Evolutionary conservation across 1,140 invertebrate genomes (phyloP), one percentile per base, ranked within the genome.

Genomic region (Drosophila eugracilis): DNA sequence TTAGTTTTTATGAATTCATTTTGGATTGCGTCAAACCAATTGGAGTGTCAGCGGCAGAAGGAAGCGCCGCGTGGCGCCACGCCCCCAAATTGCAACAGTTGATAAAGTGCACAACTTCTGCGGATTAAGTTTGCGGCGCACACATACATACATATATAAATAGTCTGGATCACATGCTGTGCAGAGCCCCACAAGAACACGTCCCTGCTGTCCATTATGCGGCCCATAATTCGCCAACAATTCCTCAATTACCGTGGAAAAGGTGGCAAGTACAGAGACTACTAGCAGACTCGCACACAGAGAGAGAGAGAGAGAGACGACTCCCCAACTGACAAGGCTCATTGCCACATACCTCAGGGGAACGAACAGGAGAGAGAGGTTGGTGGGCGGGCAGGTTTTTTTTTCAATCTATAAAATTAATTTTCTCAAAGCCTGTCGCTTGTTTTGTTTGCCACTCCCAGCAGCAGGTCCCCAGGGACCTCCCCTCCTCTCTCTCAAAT

Each of bases 341-440:
- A 39, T 19, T 39, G 36, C 15, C 36, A 12, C 34, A 15, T 32
- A 24, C 54, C 36, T 32, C 34, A 10, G 21, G 55, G 10, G n/a
- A 24, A 12, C 30, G 15, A 55, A 9, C 34, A 22, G n/a, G 15
- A 45, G 34, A 41, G n/a, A n/a, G n/a, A n/a, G n/a, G n/a, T n/a
- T n/a, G n/a, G n/a, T n/a, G n/a, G n/a, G n/a, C 34, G 22, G 71
- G 55, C 59, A 78, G 57, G 58, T 88, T 86, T 75, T 81, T 76
- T 88, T 86, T 75, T 81, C 78, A 90, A 90, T 90, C 88, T 90
- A 79, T 84, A 72, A 90, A 90, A 90, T 90, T 90, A 90, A 90
- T 90, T 90, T 90, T 75, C 75, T 86, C 59, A 67, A 88, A 84
- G 69, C 63, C 75, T 52, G 41, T 24, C 41, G 48, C 6, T 42